Evolutionary conservation across 2,113 vertebrate genomes (phyloP), one percentile per base, ranked within the genome.

Genomic region (Megaceryle torquata): DNA sequence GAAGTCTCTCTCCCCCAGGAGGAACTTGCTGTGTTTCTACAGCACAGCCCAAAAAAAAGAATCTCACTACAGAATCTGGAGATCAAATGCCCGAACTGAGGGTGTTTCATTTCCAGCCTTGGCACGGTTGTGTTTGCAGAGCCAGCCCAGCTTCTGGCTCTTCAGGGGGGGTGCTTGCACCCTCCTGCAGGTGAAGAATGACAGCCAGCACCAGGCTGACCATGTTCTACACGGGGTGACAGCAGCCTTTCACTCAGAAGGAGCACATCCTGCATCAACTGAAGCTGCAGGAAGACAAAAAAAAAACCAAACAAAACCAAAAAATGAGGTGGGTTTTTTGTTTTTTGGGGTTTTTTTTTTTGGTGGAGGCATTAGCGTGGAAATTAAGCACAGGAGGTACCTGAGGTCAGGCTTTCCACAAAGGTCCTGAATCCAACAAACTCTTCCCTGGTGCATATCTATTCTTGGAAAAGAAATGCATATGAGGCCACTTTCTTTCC

Each of bases 11-110:
- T 57, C 20, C 53, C 11, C 21, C 10, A 92, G 48, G 72, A 92
- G 88, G 95, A 97, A 96, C 82, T 90, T 75, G 56, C 43, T 68
- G 35, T 56, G 24, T 71, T 93, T 90, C 79, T 81, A 78, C 64
- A 88, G 29, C 28, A 44, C 9, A 64, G 4, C 16, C 6, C 24
- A 9, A 1, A 46, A 41, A 37, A 35, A 71, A 48, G 51, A 21
- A 37, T 11, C 56, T 86, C 61, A 53, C 26, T 43, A 74, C 8
- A 43, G 43, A 64, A 86, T 44, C 33, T 57, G 60, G n/a, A 89
- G 8, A 83, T 22, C 61, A 35, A 86, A 78, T 7, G 43, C 37
- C 31, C 5, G 1, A 29, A 79, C 7, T 0, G 0, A 88, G 15
- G 8, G 24, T 14, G 9, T 35, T 72, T 90, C 15, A 1, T 41